Evolutionary conservation across 2,888 invertebrate species (phyloP).

Genomic region (Lithophane ornitopus): DNA sequence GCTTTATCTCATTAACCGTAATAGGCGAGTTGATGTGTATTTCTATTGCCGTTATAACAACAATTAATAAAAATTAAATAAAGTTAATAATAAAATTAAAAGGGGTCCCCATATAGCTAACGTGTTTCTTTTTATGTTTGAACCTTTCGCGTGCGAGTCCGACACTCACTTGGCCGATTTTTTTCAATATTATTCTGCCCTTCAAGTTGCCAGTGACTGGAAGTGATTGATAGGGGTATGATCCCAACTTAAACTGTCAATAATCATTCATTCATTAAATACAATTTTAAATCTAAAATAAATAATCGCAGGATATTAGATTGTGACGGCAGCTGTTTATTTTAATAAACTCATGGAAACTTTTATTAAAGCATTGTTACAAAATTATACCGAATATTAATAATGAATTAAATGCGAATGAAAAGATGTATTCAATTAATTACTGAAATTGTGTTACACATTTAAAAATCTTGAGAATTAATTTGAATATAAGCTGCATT

Average conservation of each 20-base stretch:
- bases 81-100: no score
- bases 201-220: not conserved
- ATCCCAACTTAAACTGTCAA: conserved; percentile 26
- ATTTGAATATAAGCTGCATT: not conserved
- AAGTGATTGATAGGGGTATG: conserved; percentile 33
- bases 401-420: not conserved
- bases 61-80: no score
- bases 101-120: no score
- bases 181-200: not conserved
- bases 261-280: conserved; percentile 28
- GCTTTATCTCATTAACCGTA: no score
- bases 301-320: conserved; percentile 5
- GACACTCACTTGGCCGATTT: no score
- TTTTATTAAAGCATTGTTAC: not conserved
- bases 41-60: no score
- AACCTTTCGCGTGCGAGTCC: no score
- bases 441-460: not conserved
- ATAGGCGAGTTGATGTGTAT: no score
- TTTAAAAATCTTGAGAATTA: not conserved
- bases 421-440: not conserved
- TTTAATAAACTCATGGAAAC: not conserved
- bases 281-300: not conserved
- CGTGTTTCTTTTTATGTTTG: no score
- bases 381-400: not conserved
- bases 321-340: conserved; percentile 5